Percentiles rank a stretch among this genome's conserved stretches.
These are phyloP conservation scores for Caerostris darwini DNA, from an alignment of 1,140 invertebrate genomes.

Conservation along the genomic window DNA sequence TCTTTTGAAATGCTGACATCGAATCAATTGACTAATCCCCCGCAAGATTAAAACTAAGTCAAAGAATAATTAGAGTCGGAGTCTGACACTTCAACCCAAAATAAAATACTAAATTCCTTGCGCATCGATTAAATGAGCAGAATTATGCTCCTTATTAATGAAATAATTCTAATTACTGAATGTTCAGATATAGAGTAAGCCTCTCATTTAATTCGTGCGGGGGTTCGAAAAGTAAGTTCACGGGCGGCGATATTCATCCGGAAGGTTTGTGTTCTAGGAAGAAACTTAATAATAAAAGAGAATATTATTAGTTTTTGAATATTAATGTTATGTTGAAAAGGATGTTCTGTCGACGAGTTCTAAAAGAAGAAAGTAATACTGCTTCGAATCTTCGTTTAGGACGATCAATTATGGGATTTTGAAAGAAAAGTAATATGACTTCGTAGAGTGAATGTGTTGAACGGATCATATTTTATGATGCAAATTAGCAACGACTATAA, in stretches of 20 bases:
- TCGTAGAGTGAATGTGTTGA: background rate
- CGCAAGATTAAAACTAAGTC: slow-evolving; percentile 49
- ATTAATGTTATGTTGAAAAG: slow-evolving; percentile 16
- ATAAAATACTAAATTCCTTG: slow-evolving; percentile 55
- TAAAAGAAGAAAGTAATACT: background rate
- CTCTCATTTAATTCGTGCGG: slow-evolving; percentile 59
- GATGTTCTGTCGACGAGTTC: background rate
- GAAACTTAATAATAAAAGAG: slow-evolving; percentile 1
- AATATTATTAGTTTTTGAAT: slow-evolving; percentile 33
- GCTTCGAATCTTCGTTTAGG: background rate
- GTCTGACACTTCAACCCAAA: slow-evolving; percentile 30
- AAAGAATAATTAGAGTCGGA: slow-evolving; percentile 53
- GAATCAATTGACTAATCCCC: slow-evolving; percentile 49
- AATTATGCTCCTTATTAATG: slow-evolving; percentile 75
- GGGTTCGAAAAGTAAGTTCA: slow-evolving; percentile 13
- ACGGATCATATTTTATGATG: background rate
- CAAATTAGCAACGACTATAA: slow-evolving; percentile 16
- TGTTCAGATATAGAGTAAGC: slow-evolving; percentile 14
- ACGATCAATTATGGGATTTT: slow-evolving; percentile 14
- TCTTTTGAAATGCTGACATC: slow-evolving; percentile 56
- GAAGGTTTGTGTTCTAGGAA: slow-evolving; percentile 3
- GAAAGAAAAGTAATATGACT: background rate
- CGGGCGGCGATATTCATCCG: background rate
- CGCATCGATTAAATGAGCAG: slow-evolving; percentile 60
- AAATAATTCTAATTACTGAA: slow-evolving; percentile 69